Percentiles rank a stretch among this genome's conserved stretches.
Conservation (phyloP, 2,888 invertebrate genomes). For the Amblyjoppa proteus region DNA sequence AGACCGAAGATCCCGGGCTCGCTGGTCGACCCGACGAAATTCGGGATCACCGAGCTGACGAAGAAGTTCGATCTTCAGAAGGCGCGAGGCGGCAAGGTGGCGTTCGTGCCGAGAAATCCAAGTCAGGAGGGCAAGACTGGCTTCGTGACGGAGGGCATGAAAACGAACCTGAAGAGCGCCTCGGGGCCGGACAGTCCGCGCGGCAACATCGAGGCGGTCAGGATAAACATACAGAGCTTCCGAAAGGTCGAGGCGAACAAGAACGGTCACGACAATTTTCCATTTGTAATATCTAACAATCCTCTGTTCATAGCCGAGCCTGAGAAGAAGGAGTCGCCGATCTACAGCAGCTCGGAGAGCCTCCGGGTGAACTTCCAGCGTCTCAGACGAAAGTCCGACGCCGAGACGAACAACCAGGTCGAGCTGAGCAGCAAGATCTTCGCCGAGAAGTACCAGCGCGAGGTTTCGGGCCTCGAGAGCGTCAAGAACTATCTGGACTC, state of each 20-base stretch:
- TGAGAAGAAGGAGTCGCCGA: constrained; percentile 79
- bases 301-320: constrained; percentile 81
- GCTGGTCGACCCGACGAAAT: constrained; percentile 72
- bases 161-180: constrained; percentile 73
- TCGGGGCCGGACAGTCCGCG: constrained; percentile 76
- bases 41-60: constrained; percentile 74
- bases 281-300: constrained; percentile 82
- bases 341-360: constrained; percentile 82
- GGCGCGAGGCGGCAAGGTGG: constrained; percentile 69
- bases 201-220: constrained; percentile 77
- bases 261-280: constrained; percentile 79
- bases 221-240: constrained; percentile 78
- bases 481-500: constrained; percentile 83
- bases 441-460: constrained; percentile 82
- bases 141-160: constrained; percentile 72
- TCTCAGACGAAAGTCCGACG: constrained; percentile 80
- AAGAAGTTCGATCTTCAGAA: constrained; percentile 78
- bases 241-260: constrained; percentile 79
- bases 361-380: constrained; percentile 79
- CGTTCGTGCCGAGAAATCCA: constrained; percentile 72
- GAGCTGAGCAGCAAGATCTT: constrained; percentile 79
- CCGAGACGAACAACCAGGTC: constrained; percentile 77
- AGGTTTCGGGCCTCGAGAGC: constrained; percentile 80
- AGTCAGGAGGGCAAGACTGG: constrained; percentile 70
- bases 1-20: constrained; percentile 76